Evolutionary conservation across 2,797 vertebrate species (phyloP), one percentile per base, ranked within the genome.

Genomic region (Coilia nasus): DNA sequence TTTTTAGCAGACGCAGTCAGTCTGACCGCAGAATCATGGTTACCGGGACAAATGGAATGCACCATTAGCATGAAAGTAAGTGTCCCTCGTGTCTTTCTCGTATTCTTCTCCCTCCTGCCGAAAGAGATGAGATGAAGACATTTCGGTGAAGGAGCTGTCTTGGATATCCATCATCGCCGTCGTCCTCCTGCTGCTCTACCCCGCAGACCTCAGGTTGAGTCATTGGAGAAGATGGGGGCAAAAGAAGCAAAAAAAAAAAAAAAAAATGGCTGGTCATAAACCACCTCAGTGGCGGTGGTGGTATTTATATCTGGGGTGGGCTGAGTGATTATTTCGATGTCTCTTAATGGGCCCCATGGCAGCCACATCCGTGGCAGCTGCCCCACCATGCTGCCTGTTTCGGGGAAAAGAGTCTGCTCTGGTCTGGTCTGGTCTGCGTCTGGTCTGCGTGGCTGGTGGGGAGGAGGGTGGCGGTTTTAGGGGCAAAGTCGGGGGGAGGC

Each of bases 281-380:
- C 93, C 93, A 91, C 91, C 60, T 93, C 93, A 90, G 88, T 84
- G 83, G 31, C 14, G 54, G 59, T 81, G 88, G 89, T 91, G 84
- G 84, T 90, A 91, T 92, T 90, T 92, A 91, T 92, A 89, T 91
- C 88, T 82, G 83, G 83, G 87, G 88, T 83, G 86, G 86, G 84
- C 87, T 88, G 83, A 86, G 90, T 81, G 87, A 88, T 81, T 90
- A 90, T 86, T 82, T 82, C 31, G 47, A 83, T 25, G 71, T 67
- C 62, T 87, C 80, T 78, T 82, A 82, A 87, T 84, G 54, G 62
- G 28, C 50, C 80, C 21, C 35, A 21, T 15, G 60, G 81, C 7
- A 12, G 64, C 67, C 67, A 75, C 67, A 75, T 75, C 67, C 31
- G 17, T 28, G 25, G 25, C 4, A 12, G 2, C 23, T 0, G 62